Percentiles rank a stretch among this genome's conserved stretches.
Conservation (phyloP, 2,797 vertebrate species). For the Podargus strigoides region DNA sequence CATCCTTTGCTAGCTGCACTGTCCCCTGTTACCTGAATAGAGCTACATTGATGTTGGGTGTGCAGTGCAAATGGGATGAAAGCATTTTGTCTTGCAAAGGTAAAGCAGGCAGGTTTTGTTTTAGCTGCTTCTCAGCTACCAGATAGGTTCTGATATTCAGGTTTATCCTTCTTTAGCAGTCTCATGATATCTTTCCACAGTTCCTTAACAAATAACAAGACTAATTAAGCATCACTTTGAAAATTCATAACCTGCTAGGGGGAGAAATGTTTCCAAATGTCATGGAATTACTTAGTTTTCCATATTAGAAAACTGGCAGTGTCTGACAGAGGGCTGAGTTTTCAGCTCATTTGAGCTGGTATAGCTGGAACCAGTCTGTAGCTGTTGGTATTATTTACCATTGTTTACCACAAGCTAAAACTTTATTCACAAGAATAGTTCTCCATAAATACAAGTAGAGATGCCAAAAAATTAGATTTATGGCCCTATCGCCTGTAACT, state of each 20-base stretch:
- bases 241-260: slow-evolving; percentile 15
- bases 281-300: not conserved
- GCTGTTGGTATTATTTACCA: slow-evolving; percentile 6
- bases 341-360: not conserved
- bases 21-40: not conserved
- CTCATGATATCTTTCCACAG: not conserved
- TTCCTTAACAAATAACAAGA: slow-evolving; percentile 50
- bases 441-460: slow-evolving; percentile 13
- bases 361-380: not conserved
- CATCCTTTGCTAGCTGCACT: not conserved
- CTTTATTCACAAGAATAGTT: slow-evolving; percentile 21
- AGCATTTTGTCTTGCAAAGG: slow-evolving; percentile 4
- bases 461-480: slow-evolving; percentile 14
- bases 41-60: not conserved
- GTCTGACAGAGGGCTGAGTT: not conserved
- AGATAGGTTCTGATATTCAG: not conserved
- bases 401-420: slow-evolving; percentile 19
- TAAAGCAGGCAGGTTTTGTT: slow-evolving; percentile 13
- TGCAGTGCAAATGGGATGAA: not conserved
- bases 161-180: slow-evolving; percentile 53
- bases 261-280: not conserved
- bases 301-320: not conserved
- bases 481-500: not conserved
- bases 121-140: slow-evolving; percentile 24
- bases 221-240: slow-evolving; percentile 54